Evolutionary conservation across 2,888 invertebrate genomes (phyloP).

Genomic region (Smittia aterrima): DNA sequence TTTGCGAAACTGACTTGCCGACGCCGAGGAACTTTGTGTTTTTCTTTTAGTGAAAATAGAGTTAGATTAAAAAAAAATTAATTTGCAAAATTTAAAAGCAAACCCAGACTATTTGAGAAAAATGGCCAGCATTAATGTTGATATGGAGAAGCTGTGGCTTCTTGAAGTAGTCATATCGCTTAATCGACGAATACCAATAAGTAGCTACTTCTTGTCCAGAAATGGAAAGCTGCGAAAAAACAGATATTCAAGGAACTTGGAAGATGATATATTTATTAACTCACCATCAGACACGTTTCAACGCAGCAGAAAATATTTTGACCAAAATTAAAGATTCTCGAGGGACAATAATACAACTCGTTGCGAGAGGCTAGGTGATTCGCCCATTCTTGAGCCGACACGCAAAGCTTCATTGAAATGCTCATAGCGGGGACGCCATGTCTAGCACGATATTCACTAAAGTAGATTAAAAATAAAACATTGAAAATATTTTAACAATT

Average conservation of each 20-base stretch:
- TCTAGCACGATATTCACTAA: constrained; percentile 72
- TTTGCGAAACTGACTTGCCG: constrained; percentile 74
- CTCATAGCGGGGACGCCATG: constrained; percentile 71
- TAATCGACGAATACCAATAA: constrained; percentile 78
- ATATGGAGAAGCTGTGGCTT: constrained; percentile 71
- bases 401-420: constrained; percentile 74
- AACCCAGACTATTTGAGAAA: constrained; percentile 88
- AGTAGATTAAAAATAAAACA: too few species aligned
- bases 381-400: constrained; percentile 83
- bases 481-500: too few species aligned
- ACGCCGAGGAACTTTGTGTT: constrained; percentile 74
- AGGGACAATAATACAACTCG: constrained; percentile 71
- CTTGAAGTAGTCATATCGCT: constrained; percentile 71
- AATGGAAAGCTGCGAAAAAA: too few species aligned
- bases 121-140: constrained; percentile 80
- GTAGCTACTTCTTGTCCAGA: constrained; percentile 72
- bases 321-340: constrained; percentile 60
- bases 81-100: too few species aligned
- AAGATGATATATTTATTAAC: too few species aligned
- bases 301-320: constrained; percentile 77
- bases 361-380: constrained; percentile 80
- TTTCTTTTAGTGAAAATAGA: too few species aligned
- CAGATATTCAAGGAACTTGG: too few species aligned
- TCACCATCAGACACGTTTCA: constrained; percentile 12
- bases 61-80: too few species aligned